Base-by-base conservation (phyloP, 2,888 invertebrate species). In the Lasioglossum vierecki region DNA sequence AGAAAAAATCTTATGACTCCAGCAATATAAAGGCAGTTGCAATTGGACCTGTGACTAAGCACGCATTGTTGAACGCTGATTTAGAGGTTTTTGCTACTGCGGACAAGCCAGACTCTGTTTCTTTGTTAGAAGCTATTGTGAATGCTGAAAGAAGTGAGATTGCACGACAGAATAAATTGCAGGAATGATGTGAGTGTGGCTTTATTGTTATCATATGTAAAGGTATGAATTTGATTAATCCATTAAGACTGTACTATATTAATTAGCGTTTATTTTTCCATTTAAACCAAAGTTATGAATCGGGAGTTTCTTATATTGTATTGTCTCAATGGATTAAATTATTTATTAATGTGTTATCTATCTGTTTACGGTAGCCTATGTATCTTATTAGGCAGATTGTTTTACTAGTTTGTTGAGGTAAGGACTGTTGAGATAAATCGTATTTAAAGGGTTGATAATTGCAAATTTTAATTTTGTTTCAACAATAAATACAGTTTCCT, bases 41-140 rank as follows among this genome's bases (percentile, higher is more conserved):
- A 26, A 95, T 95, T 75, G 95, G 95, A 35, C 94, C 94, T 41
- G 91, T 93, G 13, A 95, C 95, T 15, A 91, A 88, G 68, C 89
- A 93, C 76, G 93, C 94, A 68, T 84, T 95, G 44, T 60, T 83
- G 39, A 86, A 92, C 77, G 84, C 88, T 73, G 92, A 92, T 72
- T 83, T 93, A 44, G 57, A 79, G 46, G 89, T 92, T 75, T 87
- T 88, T 73, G 94, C 93, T 2, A 91, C 91, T 63, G 91, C 94
- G 4, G 85, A 85, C 9, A 95, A 94, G 87, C 95, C 95, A 63
- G 93, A 94, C 80, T 93, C 95, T 26, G 44, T 73, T 39, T 88
- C 94, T 46, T 88, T 95, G 22, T 80, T 92, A 68, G 76, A 89
- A 83, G 91, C 93, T 5, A 92, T 95, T 74, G 79, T 76, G 73